Conservation (phyloP, 2,888 invertebrate species). For the Agriotes lineatus region DNA sequence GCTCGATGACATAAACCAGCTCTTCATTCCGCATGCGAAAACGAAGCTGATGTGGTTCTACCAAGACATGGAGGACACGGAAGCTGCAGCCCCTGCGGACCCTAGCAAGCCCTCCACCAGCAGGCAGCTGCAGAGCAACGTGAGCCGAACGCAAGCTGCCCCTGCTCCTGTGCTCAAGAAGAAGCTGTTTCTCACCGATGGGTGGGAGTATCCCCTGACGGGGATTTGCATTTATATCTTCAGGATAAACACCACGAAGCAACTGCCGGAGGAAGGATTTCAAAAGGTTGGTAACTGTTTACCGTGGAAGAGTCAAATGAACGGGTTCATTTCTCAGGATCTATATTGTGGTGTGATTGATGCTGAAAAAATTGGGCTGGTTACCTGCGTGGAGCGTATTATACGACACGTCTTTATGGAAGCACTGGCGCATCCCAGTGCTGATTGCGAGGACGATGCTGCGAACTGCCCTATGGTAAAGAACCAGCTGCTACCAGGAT, state of each 20-base stretch:
- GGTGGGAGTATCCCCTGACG: constrained; percentile 84
- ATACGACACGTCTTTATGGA: constrained; percentile 93
- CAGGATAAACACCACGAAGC: constrained; percentile 85
- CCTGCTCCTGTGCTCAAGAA: constrained; percentile 71
- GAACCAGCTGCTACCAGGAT: constrained; percentile 83
- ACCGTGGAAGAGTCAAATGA: background rate
- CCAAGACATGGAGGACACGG: constrained; percentile 85
- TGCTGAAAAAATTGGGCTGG: constrained; percentile 81
- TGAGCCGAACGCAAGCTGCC: constrained; percentile 61
- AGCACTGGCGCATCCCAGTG: constrained; percentile 84
- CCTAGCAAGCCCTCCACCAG: constrained; percentile 58
- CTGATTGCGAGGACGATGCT: constrained; percentile 86
- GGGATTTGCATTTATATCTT: constrained; percentile 90
- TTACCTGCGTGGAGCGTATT: constrained; percentile 88
- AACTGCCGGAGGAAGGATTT: constrained; percentile 92
- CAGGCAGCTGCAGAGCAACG: constrained; percentile 57
- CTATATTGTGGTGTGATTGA: constrained; percentile 85
- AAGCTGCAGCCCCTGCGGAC: constrained; percentile 57
- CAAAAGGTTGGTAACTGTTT: constrained; percentile 73
- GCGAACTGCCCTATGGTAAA: constrained; percentile 84
- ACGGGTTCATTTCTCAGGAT: constrained; percentile 56
- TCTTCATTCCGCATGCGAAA: constrained; percentile 87
- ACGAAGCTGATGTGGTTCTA: constrained; percentile 91
- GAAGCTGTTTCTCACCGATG: constrained; percentile 87
- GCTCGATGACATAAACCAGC: constrained; percentile 89